These are phyloP conservation scores for Lepidurus apus DNA, from an alignment of 1,140 invertebrate species.

Conservation along the genomic window DNA sequence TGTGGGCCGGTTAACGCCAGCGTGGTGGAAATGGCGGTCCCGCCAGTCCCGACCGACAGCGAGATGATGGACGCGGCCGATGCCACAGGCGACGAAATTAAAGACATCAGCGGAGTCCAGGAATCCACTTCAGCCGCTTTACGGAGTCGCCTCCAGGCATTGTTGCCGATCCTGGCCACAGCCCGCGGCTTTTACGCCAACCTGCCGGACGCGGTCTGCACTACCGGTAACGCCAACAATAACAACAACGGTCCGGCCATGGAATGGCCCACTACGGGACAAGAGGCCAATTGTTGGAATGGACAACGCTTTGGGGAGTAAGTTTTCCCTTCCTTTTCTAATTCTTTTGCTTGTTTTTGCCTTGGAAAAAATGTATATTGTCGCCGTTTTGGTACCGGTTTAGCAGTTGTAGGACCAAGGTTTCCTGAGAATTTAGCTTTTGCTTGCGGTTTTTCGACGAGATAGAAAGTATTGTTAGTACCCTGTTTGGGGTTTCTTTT, in stretches of 20 bases:
- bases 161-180: slow-evolving; percentile 57
- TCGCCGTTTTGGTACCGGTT: too few relatives aligned
- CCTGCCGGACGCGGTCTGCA: slow-evolving; percentile 62
- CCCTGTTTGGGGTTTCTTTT: too few relatives aligned
- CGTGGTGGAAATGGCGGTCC: slow-evolving; percentile 18
- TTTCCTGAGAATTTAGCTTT: too few relatives aligned
- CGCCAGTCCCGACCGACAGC: slow-evolving; percentile 16
- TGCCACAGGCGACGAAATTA: slow-evolving; percentile 8
- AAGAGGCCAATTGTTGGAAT: slow-evolving; percentile 63
- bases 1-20: slow-evolving; percentile 26
- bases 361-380: too few relatives aligned
- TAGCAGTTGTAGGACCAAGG: too few relatives aligned
- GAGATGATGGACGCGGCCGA: slow-evolving; percentile 7
- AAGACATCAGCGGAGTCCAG: slow-evolving; percentile 30
- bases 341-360: not conserved
- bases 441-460: too few relatives aligned
- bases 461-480: too few relatives aligned
- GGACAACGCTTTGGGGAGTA: slow-evolving; percentile 66
- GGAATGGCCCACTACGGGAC: slow-evolving; percentile 16
- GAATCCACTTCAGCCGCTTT: slow-evolving; percentile 38
- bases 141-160: slow-evolving; percentile 55
- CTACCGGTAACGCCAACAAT: slow-evolving; percentile 47
- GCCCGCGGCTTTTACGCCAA: slow-evolving; percentile 65
- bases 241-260: not conserved
- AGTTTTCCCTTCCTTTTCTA: slow-evolving; percentile 46